These are phyloP conservation scores for Catharus bicknelli DNA, from an alignment of 2,113 vertebrate species.

Conservation along the genomic window DNA sequence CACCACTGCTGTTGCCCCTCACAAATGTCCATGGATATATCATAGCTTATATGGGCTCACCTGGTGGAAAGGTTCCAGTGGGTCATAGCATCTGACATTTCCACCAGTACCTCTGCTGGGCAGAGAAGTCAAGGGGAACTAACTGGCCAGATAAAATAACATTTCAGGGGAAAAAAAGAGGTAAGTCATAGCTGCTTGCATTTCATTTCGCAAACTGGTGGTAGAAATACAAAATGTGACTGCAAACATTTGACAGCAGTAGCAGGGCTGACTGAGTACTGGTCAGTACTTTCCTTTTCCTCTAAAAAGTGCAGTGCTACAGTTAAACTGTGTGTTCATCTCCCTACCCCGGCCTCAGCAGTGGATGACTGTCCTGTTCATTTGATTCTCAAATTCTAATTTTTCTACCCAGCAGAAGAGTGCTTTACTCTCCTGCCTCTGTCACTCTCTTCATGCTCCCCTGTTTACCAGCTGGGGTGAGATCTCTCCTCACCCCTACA, in stretches of 20 bases:
- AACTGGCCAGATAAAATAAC: not conserved
- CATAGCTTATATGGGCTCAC: not conserved
- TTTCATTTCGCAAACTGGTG: not conserved
- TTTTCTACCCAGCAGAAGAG: not conserved
- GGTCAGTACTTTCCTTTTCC: not conserved
- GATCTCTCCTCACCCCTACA: not conserved
- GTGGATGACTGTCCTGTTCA: not conserved
- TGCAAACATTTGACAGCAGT: not conserved
- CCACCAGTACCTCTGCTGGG: not conserved
- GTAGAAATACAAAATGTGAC: not conserved
- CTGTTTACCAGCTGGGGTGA: not conserved
- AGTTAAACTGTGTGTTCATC: not conserved
- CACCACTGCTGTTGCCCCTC: not conserved
- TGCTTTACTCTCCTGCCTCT: not conserved
- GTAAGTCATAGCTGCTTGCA: not conserved
- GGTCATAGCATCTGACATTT: not conserved
- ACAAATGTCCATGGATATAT: not conserved
- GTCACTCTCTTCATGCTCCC: not conserved
- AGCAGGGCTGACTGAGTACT: not conserved
- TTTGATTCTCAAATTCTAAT: not conserved
- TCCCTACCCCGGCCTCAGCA: not conserved
- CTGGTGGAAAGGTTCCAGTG: not conserved
- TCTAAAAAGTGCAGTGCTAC: not conserved
- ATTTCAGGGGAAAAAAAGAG: not conserved
- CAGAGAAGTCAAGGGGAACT: not conserved